These are phyloP conservation scores for Cryptoblepharus egeriae DNA, from an alignment of 2,797 vertebrate genomes.

Conservation along the genomic window DNA sequence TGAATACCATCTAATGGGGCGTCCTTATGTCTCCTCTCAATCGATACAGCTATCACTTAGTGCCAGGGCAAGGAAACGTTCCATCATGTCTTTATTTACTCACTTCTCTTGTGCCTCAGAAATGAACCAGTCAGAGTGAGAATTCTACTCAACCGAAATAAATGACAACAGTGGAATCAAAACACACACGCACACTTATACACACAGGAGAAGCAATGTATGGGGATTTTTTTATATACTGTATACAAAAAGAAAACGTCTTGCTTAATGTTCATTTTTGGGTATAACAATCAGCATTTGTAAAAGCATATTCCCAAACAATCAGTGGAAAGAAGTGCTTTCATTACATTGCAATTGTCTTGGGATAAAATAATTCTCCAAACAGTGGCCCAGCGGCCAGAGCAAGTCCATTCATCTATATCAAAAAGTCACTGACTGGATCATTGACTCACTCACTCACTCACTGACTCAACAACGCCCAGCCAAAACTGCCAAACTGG, in stretches of 20 bases:
- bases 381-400: no score
- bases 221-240: neutral
- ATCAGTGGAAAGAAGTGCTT: neutral
- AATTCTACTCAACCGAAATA: neutral
- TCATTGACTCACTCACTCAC: no score
- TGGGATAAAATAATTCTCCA: no score
- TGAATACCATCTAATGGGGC: neutral
- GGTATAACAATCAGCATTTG: neutral
- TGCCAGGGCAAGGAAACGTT: neutral
- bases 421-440: no score
- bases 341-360: no score
- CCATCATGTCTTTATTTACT: neutral
- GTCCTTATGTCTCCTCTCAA: neutral
- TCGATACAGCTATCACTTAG: neutral
- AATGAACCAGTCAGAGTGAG: neutral
- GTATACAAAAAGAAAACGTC: neutral
- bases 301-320: neutral
- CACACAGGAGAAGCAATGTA: neutral
- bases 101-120: neutral
- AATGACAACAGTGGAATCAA: neutral
- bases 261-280: neutral
- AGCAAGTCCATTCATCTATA: no score
- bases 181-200: neutral
- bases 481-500: no score
- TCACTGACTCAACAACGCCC: no score